phyloP scores from a whole-genome alignment of 2,797 vertebrate species.

The Neosalanx taihuensis region DNA sequence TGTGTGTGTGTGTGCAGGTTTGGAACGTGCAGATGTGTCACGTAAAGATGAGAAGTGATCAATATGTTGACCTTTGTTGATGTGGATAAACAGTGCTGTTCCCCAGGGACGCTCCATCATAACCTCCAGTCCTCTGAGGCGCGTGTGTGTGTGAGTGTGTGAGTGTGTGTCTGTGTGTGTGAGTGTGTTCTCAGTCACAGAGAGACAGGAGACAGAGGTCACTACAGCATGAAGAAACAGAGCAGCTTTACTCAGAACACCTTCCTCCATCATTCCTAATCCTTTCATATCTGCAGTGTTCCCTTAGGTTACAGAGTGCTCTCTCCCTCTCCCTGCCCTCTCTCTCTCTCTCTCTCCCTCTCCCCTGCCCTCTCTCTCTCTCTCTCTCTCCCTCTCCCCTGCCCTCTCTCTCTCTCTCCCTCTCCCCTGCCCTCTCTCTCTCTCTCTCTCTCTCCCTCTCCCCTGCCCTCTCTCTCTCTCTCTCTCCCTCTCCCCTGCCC shows the following conservation, averaged over 20 bases:
- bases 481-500: neutral
- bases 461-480: no score
- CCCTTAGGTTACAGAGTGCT: neutral
- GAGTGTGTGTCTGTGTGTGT: constrained; percentile 2
- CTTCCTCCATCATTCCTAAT: constrained; percentile 28
- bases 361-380: constrained; percentile 22
- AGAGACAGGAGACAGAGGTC: neutral
- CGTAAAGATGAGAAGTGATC: no score
- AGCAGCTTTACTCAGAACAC: neutral
- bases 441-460: no score
- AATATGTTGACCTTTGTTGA: no score
- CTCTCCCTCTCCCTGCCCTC: constrained; percentile 2
- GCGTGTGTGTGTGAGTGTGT: neutral
- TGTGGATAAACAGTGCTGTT: no score
- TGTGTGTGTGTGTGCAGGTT: constrained; percentile 10
- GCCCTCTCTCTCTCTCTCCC: no score
- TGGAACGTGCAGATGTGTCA: no score
- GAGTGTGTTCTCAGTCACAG: neutral
- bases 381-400: no score
- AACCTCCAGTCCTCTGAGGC: neutral
- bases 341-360: no score
- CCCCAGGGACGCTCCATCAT: no score
- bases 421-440: no score
- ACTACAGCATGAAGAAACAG: neutral
- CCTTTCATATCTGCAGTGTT: constrained; percentile 20